Conservation (phyloP, 1,140 invertebrate genomes). For the Spodoptera frugiperda region DNA sequence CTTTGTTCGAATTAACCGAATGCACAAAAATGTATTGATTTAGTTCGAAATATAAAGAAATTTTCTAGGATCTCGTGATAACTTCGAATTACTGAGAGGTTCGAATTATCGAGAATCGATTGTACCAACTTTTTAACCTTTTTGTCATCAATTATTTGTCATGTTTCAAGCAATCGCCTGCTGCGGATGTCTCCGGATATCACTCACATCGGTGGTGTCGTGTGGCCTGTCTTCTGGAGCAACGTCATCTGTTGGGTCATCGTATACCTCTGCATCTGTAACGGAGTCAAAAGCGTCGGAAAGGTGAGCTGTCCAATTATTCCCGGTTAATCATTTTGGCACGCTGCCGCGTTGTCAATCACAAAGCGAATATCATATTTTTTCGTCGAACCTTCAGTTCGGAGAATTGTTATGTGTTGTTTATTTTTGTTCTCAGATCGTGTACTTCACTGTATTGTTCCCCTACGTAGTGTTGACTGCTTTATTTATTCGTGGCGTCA, state of each 20-base stretch:
- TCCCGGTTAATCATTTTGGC: constrained; percentile 53
- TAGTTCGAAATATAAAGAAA: too few species aligned
- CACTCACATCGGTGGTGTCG: constrained; percentile 89
- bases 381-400: constrained; percentile 43
- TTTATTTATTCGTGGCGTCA: constrained; percentile 91
- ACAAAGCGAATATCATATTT: constrained; percentile 39
- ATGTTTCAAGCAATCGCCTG: constrained; percentile 88
- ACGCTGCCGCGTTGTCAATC: constrained; percentile 55
- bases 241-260: constrained; percentile 91
- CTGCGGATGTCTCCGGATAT: constrained; percentile 89
- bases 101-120: too few species aligned
- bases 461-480: constrained; percentile 93
- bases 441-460: constrained; percentile 95
- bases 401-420: constrained; percentile 52
- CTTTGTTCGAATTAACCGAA: too few species aligned
- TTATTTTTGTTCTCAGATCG: constrained; percentile 87
- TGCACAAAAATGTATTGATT: too few species aligned
- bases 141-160: neutral
- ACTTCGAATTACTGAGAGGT: too few species aligned
- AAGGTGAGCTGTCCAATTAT: constrained; percentile 82
- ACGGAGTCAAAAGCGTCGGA: constrained; percentile 92
- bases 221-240: constrained; percentile 90
- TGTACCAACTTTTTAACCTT: neutral
- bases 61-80: too few species aligned
- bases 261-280: constrained; percentile 92